A percentile compares a stretch with the other conserved stretches of the same genome.
Evolutionary conservation across 1,140 invertebrate species (phyloP).

Genomic region (Lithobius niger): DNA sequence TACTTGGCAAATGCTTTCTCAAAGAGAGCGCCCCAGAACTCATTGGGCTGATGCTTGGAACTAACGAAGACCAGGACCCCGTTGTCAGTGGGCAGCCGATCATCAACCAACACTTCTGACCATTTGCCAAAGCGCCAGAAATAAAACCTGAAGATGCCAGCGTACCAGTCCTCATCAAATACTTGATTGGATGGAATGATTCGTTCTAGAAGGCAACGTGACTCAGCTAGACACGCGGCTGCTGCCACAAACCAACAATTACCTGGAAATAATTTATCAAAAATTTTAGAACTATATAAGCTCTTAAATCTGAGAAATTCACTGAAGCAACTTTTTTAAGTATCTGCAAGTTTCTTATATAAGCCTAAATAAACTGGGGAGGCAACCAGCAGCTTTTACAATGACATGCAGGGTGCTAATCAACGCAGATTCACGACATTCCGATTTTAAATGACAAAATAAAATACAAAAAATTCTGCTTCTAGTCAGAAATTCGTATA

Average conservation of each 20-base stretch:
- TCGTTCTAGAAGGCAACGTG: constrained; percentile 47
- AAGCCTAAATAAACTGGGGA: too few species aligned
- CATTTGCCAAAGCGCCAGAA: constrained; percentile 35
- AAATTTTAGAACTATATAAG: too few species aligned
- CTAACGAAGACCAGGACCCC: constrained; percentile 38
- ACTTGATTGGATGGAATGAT: constrained; percentile 53
- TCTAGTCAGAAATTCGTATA: too few species aligned
- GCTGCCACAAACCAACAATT: constrained; percentile 53
- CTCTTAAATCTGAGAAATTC: too few species aligned
- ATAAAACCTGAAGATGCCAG: constrained; percentile 38
- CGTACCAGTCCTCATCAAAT: constrained; percentile 39
- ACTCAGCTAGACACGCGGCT: constrained; percentile 48
- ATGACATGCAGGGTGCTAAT: too few species aligned
- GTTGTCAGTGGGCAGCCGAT: constrained; percentile 37
- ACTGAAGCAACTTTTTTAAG: too few species aligned
- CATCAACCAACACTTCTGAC: constrained; percentile 40
- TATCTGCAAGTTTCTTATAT: too few species aligned
- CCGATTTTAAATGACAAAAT: too few species aligned
- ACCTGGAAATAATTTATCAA: constrained; percentile 23
- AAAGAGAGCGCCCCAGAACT: constrained; percentile 33
- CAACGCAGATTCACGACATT: too few species aligned
- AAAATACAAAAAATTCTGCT: too few species aligned
- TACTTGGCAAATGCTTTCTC: constrained; percentile 37
- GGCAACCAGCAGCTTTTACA: too few species aligned
- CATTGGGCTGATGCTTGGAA: constrained; percentile 28